Base-by-base conservation (phyloP, 2,797 vertebrate species). In the Mus caroli region DNA sequence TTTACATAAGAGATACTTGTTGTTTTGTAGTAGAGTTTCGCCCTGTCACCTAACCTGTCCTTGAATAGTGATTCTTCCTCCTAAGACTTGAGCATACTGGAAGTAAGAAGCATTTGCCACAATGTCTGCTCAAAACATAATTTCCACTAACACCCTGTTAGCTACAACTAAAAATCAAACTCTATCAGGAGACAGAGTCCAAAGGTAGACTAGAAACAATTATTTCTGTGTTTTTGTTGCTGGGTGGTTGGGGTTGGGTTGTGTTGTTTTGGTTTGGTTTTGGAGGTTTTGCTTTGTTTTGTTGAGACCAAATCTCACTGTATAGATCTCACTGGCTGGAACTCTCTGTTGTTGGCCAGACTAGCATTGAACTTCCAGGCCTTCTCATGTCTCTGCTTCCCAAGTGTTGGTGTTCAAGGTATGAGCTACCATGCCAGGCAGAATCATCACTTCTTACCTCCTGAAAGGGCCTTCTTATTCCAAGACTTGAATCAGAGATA, bases 191-290 rank as follows among this genome's bases (percentile, higher is more conserved):
- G 46, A 86, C 80, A 94, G n/a, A 58, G 2, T 96, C 69, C 56
- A 64, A 87, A 96, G n/a, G 67, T 96, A n/a, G 37, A 8, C 89
- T 13, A 84, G 19, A 54, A 90, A 96, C 7, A 94, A 94, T 92
- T 1, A 91, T 87, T 96, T 96, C 60, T 88, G 40, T 3, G 11
- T n/a, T 67, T 31, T 50, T 85, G 62, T 77, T 50, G 26, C 13
- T 46, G 4, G 43, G n/a, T 22, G 9, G 19, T 4, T 43, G 31
- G 14, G 37, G n/a, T 58, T 82, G 37, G 2, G 31, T 67, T 67
- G 28, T 15, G 17, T n/a, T 71, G 7, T 37, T 19, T 19, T 69
- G 28, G 12, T 31, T 28, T n/a, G 5, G 9, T n/a, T 24, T 26
- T 46, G 1, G 60, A 13, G 19, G 60, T 83, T 14, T 50, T 50